Percentiles rank a stretch among this genome's conserved stretches.
phyloP scores from a whole-genome alignment of 2,113 vertebrate species.

The Amblyopsis rosae region DNA sequence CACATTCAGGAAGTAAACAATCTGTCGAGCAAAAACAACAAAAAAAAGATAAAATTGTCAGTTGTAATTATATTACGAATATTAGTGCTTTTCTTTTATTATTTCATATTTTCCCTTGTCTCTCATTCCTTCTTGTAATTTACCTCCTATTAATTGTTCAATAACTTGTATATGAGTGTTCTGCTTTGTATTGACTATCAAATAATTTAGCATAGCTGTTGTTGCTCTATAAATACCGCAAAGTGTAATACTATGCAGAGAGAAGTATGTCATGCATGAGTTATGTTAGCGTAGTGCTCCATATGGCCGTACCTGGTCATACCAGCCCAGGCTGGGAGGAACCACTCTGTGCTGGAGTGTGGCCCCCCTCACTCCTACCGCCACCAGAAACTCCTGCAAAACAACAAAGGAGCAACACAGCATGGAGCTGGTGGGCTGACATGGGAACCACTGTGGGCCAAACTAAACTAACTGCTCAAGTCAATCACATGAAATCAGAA shows the following conservation, averaged over 20 bases:
- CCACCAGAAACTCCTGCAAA: conserved; percentile 89
- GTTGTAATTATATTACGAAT: neutral
- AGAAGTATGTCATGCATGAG: neutral
- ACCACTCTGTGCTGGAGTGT: conserved; percentile 91
- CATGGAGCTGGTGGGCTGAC: neutral
- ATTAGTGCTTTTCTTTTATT: neutral
- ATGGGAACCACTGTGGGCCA: neutral
- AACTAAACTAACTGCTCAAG: neutral
- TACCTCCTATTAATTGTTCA: too few relatives aligned
- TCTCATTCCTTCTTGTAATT: too few relatives aligned
- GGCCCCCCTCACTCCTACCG: conserved; percentile 89
- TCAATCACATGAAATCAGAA: too few relatives aligned
- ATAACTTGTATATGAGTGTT: too few relatives aligned
- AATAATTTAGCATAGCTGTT: too few relatives aligned
- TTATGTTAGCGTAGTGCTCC: neutral
- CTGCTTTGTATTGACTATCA: too few relatives aligned
- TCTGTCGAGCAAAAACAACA: conserved; percentile 69
- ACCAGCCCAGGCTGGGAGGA: conserved; percentile 88
- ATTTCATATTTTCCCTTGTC: too few relatives aligned
- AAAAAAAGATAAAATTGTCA: neutral
- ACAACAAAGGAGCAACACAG: neutral
- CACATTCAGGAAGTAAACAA: conserved; percentile 94
- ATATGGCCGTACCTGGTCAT: conserved; percentile 86
- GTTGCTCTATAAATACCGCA: too few relatives aligned
- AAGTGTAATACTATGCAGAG: neutral